Evolutionary conservation across 1,140 invertebrate species (phyloP), one percentile per base, ranked within the genome.

Genomic region (Eubasilissa regina): DNA sequence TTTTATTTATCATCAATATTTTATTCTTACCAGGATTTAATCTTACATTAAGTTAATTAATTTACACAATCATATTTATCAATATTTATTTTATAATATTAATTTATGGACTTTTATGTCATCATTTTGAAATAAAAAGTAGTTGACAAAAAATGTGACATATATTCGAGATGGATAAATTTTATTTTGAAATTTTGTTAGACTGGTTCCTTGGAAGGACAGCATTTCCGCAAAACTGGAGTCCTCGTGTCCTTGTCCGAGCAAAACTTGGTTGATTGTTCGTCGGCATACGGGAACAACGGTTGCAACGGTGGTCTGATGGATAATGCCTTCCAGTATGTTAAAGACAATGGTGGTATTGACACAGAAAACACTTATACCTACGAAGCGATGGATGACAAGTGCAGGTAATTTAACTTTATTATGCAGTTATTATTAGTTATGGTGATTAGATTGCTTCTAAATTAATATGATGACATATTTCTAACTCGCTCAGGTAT

Each of bases 181-280:
- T 48, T 80, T 51, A 81, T 83, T 68, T 80, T 82, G 78, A 82
- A 75, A 84, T 84, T 79, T 83, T 86, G 87, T 13, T 85, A 96
- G 93, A 99, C 97, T 82, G 98, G 98, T 25, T 90, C 98, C 0
- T 88, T 99, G 21, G 98, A 99, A 91, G 98, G 96, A 15, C 98
- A 99, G 88, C 95, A 98, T 87, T 98, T 95, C 89, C 93, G 97
- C 80, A 93, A 95, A 86, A 93, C 91, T 35, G 95, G 95, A 58
- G 91, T 93, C 80, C 90, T 99, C 13, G 92, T 98, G 4, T 97
- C 97, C 3, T 91, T 99, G 0, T 98, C 96, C 82, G 98, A 99
- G 90, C 98, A 99, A 90, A 99, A 99, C 87, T 89, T 99, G 55
- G 92, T 99, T 25, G 98, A 99, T 90, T 99, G 98, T 86, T 98